Evolutionary conservation across 2,113 vertebrate species (phyloP), one percentile per base, ranked within the genome.

Genomic region (Bufo gargarizans): DNA sequence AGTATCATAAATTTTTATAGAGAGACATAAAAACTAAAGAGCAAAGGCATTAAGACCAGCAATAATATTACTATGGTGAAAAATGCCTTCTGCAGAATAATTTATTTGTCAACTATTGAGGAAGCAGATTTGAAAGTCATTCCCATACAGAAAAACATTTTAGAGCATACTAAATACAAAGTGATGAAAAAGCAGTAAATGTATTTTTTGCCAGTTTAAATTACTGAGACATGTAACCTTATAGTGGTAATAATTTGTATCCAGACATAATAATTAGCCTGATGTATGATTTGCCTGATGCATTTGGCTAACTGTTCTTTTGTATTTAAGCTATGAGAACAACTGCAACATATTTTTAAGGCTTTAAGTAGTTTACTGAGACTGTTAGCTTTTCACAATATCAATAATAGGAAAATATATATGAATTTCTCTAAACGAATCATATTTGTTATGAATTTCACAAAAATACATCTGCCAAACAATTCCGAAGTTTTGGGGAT

Each of bases 11-110:
- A 94, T 91, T 72, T 91, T 93, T 92, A 92, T 88, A 91, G 87
- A 86, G 77, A 82, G 88, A 89, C 65, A 93, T 94, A 93, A 90
- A 92, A 92, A 91, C 56, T 72, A 91, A 85, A 49, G 91, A 91
- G 89, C 89, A 87, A 83, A 92, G 92, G 90, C 89, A 92, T 91
- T 88, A 91, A 87, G 74, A 85, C n/a, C 67, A 79, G 88, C 88
- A 86, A 88, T 89, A 89, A 90, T 89, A 77, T 90, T 91, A 77
- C 87, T 84, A 88, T 47, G 86, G 86, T 92, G 92, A 92, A 92
- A 92, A 94, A 93, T 92, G 84, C 79, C n/a, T 91, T 86, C 86
- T 91, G 90, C 89, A 91, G 92, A 82, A 91, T 88, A 93, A 90
- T 88, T 79, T 90, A 78, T 11, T 85, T 89, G 86, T 90, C 90